phyloP scores from a whole-genome alignment of 2,888 invertebrate genomes.

The Lepidonotus clava region DNA sequence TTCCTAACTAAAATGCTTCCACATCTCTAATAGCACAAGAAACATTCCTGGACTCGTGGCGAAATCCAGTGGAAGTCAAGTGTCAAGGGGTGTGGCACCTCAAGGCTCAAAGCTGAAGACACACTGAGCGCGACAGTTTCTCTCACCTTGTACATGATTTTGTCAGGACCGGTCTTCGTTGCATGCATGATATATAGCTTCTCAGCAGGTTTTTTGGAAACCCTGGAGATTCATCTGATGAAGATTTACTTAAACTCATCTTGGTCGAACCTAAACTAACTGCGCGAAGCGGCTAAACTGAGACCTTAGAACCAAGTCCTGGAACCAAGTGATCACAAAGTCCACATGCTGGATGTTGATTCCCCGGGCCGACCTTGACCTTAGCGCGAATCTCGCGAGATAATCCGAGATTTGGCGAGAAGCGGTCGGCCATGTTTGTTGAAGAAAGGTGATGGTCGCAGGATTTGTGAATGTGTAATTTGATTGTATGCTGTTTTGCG shows the following conservation, averaged over 20 bases:
- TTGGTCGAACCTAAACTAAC: too few relatives aligned
- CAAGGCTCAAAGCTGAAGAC: too few relatives aligned
- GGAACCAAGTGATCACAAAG: conserved; percentile 22
- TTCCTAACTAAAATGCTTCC: too few relatives aligned
- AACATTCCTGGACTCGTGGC: too few relatives aligned
- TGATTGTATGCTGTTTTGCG: background rate
- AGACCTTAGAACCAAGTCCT: background rate
- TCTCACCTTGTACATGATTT: conserved; percentile 50
- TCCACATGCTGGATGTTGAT: conserved; percentile 13
- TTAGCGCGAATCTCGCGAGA: background rate
- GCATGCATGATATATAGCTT: background rate
- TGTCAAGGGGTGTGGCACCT: too few relatives aligned
- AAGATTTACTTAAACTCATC: conserved; percentile 51
- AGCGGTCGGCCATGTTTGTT: conserved; percentile 38
- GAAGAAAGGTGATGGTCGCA: background rate
- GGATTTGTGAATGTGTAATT: conserved; percentile 24
- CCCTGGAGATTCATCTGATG: background rate
- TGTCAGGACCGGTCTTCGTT: conserved; percentile 31
- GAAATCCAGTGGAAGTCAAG: too few relatives aligned
- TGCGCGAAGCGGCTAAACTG: background rate
- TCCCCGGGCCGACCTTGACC: conserved; percentile 31
- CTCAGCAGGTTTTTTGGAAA: background rate
- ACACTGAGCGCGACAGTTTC: background rate
- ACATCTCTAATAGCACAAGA: too few relatives aligned
- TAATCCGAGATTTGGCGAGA: background rate